A percentile compares a stretch with the other conserved stretches of the same genome.
Evolutionary conservation across 2,797 vertebrate species (phyloP).

Genomic region (Brachyrhaphis roseni): DNA sequence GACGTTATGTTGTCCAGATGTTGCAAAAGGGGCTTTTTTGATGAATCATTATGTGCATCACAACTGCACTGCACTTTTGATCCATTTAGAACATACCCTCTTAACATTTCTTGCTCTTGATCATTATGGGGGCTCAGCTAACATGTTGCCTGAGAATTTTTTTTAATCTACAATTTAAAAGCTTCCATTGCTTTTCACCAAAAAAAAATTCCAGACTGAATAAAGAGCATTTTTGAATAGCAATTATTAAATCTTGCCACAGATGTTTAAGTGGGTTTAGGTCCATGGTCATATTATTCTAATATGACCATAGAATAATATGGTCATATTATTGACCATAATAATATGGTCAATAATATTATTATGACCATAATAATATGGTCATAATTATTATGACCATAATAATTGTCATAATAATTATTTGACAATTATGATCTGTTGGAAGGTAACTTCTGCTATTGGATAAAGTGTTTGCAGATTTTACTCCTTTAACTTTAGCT

Average conservation of each 20-base stretch:
- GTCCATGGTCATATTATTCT: not conserved
- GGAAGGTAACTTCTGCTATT: not conserved
- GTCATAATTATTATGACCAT: too few species aligned
- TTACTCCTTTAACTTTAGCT: not conserved
- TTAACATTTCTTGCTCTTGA: not conserved
- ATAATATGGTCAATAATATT: too few species aligned
- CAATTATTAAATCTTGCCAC: not conserved
- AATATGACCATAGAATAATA: too few species aligned
- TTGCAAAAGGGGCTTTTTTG: not conserved
- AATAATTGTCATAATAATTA: too few species aligned
- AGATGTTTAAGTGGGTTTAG: not conserved
- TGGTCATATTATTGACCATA: too few species aligned
- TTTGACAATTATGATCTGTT: not conserved
- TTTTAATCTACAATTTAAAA: not conserved
- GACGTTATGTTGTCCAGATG: not conserved
- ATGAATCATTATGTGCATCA: not conserved
- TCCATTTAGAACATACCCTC: not conserved
- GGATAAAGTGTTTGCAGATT: not conserved
- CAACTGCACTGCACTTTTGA: not conserved
- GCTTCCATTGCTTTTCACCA: not conserved
- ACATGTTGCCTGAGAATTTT: not conserved
- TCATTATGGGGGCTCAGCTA: not conserved
- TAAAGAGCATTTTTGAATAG: not conserved
- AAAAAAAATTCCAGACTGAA: not conserved
- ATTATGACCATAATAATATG: too few species aligned